phyloP scores from a whole-genome alignment of 2,113 vertebrate genomes.

The Callipepla squamata region DNA sequence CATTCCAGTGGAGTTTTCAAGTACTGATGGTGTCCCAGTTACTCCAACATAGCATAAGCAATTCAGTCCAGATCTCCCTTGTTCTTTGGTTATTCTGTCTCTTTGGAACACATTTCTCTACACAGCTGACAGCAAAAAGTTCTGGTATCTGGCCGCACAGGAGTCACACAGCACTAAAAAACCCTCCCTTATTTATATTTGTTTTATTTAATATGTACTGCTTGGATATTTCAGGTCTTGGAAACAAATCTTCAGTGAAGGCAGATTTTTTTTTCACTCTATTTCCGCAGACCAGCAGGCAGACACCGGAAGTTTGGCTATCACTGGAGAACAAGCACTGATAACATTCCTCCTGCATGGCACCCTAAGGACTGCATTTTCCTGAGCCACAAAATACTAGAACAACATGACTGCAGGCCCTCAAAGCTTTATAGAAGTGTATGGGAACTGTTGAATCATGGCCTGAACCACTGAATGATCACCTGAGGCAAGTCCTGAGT shows the following conservation, averaged over 20 bases:
- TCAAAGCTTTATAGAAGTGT: not conserved
- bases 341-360: not conserved
- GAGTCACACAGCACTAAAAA: not conserved
- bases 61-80: not conserved
- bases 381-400: not conserved
- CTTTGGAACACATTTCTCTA: not conserved
- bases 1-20: not conserved
- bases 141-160: not conserved
- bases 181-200: not conserved
- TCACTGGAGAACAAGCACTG: not conserved
- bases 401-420: not conserved
- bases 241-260: not conserved
- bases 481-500: no score
- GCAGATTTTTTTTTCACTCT: not conserved
- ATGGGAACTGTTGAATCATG: no score
- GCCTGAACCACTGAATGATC: no score
- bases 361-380: not conserved
- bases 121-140: not conserved
- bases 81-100: not conserved
- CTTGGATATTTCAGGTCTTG: not conserved
- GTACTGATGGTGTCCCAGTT: not conserved
- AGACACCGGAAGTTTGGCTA: rapidly evolving
- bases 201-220: not conserved
- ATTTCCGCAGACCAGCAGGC: not conserved
- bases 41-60: not conserved